These are phyloP conservation scores for Ceratosolen solmsi DNA, from an alignment of 1,140 invertebrate species.

Conservation along the genomic window DNA sequence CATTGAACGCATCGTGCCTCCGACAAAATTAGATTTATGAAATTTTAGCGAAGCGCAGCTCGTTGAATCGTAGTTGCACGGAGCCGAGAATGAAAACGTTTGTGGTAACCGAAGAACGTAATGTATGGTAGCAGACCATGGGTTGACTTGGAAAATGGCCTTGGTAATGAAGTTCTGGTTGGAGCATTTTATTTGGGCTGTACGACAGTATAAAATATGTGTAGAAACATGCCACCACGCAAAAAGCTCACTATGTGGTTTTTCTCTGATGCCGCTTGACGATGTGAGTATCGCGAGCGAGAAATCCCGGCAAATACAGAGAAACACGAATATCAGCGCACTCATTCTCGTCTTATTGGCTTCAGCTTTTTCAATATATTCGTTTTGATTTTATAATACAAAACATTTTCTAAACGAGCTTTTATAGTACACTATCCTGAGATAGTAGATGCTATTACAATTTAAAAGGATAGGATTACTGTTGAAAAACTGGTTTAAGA, in stretches of 20 bases:
- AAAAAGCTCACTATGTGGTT: background rate
- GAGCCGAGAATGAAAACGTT: too few relatives aligned
- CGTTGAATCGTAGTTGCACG: too few relatives aligned
- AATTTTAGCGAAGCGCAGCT: too few relatives aligned
- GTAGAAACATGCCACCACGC: background rate
- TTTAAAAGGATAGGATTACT: background rate
- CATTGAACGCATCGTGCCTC: too few relatives aligned
- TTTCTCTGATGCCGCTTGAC: background rate
- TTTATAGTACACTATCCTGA: background rate
- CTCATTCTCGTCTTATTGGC: background rate
- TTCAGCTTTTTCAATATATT: background rate
- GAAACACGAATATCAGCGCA: background rate
- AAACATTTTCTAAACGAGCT: background rate
- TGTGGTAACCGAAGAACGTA: background rate
- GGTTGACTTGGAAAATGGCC: background rate
- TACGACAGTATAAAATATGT: background rate
- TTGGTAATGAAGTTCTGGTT: conserved; percentile 26
- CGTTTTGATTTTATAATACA: background rate
- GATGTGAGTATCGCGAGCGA: too few relatives aligned
- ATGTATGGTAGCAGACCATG: background rate
- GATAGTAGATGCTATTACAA: background rate
- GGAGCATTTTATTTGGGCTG: background rate
- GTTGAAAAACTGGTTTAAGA: background rate
- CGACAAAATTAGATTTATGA: too few relatives aligned
- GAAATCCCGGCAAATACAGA: background rate